These are phyloP conservation scores for Urocolius indicus DNA, from an alignment of 2,113 vertebrate genomes.

Conservation along the genomic window DNA sequence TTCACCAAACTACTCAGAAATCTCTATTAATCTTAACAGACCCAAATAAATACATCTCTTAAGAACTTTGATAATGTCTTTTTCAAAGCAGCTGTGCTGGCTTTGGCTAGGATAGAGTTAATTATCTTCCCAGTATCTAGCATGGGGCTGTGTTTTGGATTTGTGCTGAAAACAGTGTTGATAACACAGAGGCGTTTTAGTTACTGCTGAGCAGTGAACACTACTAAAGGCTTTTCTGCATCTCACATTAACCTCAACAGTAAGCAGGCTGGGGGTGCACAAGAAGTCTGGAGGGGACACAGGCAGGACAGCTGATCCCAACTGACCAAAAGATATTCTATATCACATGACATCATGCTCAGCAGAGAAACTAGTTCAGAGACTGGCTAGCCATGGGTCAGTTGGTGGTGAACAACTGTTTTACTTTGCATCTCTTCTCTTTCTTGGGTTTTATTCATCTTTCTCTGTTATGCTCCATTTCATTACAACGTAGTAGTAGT, in stretches of 20 bases:
- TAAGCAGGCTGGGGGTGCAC: accelerated
- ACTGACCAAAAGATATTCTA: background rate
- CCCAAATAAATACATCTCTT: background rate
- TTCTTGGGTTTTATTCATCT: background rate
- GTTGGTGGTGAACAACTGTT: background rate
- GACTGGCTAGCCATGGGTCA: background rate
- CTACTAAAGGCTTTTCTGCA: background rate
- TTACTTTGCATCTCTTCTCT: background rate
- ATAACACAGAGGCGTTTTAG: background rate
- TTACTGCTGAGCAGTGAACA: background rate
- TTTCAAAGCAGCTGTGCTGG: background rate
- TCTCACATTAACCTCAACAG: background rate
- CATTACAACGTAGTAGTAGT: background rate
- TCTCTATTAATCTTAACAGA: background rate
- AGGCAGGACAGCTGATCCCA: background rate
- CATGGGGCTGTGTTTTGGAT: background rate
- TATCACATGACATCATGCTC: background rate
- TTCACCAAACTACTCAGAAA: background rate
- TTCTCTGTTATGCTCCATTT: background rate
- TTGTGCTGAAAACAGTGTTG: background rate
- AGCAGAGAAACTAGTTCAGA: background rate
- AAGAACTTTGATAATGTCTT: background rate
- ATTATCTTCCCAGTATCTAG: background rate
- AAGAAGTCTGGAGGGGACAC: background rate
- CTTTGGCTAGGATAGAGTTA: background rate